A percentile compares a stretch with the other conserved stretches of the same genome.
phyloP scores from a whole-genome alignment of 2,797 vertebrate genomes.

The Enteromius treurensis region DNA sequence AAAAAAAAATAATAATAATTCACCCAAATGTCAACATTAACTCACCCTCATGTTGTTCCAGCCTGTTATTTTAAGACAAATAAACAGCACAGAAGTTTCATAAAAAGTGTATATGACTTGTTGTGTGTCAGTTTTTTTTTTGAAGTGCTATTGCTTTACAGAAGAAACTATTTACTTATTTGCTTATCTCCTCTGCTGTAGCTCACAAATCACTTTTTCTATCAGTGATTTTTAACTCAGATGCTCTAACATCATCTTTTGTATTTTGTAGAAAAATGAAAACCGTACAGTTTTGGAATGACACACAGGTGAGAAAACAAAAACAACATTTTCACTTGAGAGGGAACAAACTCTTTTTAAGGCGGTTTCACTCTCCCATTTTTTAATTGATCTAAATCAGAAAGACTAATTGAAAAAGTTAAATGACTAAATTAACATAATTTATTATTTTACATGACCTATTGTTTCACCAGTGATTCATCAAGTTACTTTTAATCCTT shows the following conservation, averaged over 20 bases:
- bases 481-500: slow-evolving; percentile 3
- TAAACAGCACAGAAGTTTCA: neutral
- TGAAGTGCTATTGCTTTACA: neutral
- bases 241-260: neutral
- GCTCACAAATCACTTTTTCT: neutral
- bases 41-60: neutral
- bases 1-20: neutral
- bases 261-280: neutral
- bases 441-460: slow-evolving; percentile 11
- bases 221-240: neutral
- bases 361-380: neutral
- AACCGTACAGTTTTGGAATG: neutral
- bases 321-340: neutral
- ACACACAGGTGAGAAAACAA: neutral
- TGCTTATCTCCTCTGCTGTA: neutral
- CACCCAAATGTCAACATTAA: neutral
- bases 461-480: slow-evolving; percentile 3
- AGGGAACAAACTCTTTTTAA: neutral
- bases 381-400: neutral
- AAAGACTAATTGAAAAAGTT: neutral
- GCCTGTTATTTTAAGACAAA: neutral
- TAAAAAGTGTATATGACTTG: neutral
- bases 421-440: slow-evolving; percentile 14
- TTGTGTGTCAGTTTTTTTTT: neutral
- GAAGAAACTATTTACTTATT: neutral